Evolutionary conservation across 2,113 vertebrate genomes (phyloP).

Genomic region (Myrmecobius fasciatus): DNA sequence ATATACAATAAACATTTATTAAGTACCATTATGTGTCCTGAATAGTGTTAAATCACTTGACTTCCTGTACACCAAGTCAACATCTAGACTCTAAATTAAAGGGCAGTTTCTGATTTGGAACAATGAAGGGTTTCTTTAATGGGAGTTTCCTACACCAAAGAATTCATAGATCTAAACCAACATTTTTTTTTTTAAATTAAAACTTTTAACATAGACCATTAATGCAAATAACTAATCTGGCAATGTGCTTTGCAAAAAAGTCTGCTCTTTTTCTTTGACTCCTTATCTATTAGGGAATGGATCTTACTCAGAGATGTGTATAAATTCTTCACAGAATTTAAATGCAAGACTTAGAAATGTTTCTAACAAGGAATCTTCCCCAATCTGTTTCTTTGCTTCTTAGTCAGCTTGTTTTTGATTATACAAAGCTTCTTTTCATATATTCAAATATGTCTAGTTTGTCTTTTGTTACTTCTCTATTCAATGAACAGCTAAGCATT

Average conservation of each 20-base stretch:
- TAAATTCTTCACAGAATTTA: background rate
- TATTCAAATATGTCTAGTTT: background rate
- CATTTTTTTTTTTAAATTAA: background rate
- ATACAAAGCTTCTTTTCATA: background rate
- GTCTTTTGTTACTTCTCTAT: background rate
- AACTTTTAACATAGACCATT: background rate
- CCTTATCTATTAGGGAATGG: background rate
- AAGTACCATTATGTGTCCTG: background rate
- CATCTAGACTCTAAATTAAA: background rate
- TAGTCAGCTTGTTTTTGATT: background rate
- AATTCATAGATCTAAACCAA: background rate
- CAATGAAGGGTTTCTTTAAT: background rate
- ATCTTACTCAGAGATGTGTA: background rate
- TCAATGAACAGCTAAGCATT: background rate
- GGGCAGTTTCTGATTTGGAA: background rate
- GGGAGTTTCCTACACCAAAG: background rate
- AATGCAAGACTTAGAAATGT: background rate
- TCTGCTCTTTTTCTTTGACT: background rate
- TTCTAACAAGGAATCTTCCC: background rate
- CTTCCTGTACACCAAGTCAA: background rate
- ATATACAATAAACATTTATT: background rate
- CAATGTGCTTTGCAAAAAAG: background rate
- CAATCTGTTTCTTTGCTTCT: background rate
- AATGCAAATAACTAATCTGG: background rate
- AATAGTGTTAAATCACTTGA: background rate